Evolutionary conservation across 92 coral and sea anemone genomes (phyloP).

Genomic region (Zoanthus sansibaricus): DNA sequence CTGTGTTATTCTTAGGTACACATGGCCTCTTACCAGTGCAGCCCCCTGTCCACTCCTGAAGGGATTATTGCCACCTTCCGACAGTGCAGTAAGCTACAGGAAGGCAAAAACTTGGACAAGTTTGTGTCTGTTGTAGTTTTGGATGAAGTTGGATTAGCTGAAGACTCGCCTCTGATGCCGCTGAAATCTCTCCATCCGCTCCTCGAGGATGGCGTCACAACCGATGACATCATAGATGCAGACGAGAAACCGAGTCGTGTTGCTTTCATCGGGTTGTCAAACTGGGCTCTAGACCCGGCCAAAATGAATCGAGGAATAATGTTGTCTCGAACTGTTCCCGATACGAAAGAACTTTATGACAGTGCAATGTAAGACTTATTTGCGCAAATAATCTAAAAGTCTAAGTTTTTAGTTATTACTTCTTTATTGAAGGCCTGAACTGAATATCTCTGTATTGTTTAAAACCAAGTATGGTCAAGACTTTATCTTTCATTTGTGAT

Average conservation of each 20-base stretch:
- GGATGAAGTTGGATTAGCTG: slow-evolving; percentile 81
- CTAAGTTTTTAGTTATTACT: background rate
- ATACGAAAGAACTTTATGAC: slow-evolving; percentile 50
- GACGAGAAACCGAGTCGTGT: slow-evolving; percentile 58
- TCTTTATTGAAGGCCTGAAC: background rate
- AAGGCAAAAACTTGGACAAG: slow-evolving; percentile 56
- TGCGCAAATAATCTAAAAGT: background rate
- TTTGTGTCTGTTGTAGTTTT: slow-evolving; percentile 75
- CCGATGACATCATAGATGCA: slow-evolving; percentile 58
- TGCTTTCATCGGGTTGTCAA: slow-evolving; percentile 80
- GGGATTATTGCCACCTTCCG: slow-evolving; percentile 70
- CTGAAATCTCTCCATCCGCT: slow-evolving; percentile 75
- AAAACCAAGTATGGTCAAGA: too few relatives aligned
- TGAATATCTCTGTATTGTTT: background rate
- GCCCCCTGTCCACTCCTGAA: slow-evolving; percentile 78
- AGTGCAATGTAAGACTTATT: slow-evolving; percentile 57
- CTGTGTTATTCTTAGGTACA: slow-evolving; percentile 31
- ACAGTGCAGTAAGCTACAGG: slow-evolving; percentile 72
- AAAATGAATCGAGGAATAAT: slow-evolving; percentile 74
- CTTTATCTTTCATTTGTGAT: too few relatives aligned
- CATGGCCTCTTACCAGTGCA: slow-evolving; percentile 73
- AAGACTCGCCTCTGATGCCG: slow-evolving; percentile 81
- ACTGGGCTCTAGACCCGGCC: slow-evolving; percentile 77
- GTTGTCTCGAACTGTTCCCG: slow-evolving; percentile 70
- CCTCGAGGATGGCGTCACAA: slow-evolving; percentile 69